phyloP scores from a whole-genome alignment of 2,113 vertebrate species.

The Siphamia tubifer region DNA sequence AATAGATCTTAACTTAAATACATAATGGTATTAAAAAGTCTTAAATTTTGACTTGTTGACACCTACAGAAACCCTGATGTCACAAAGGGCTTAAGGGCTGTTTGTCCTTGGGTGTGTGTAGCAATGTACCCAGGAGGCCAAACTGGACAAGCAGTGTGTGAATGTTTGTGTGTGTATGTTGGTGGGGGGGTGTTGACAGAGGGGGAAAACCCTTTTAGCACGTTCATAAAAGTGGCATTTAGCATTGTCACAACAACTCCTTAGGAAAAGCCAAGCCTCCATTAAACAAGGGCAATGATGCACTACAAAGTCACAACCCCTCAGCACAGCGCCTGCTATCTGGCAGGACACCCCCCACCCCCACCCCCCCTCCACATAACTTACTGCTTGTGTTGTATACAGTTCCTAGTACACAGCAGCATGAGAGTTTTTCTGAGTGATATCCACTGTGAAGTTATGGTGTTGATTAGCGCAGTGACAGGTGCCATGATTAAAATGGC shows the following conservation, averaged over 20 bases:
- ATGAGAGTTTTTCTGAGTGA: slow-evolving; percentile 68
- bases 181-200: slow-evolving; percentile 37
- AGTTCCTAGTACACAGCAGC: slow-evolving; percentile 53
- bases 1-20: no score
- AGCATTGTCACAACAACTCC: slow-evolving; percentile 81
- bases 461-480: slow-evolving; percentile 82
- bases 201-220: slow-evolving; percentile 64
- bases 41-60: no score
- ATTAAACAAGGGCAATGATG: slow-evolving; percentile 74
- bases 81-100: background rate
- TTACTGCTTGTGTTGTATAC: slow-evolving; percentile 51
- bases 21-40: no score
- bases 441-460: slow-evolving; percentile 80
- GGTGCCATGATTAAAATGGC: slow-evolving; percentile 83
- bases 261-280: slow-evolving; percentile 73
- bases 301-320: slow-evolving; percentile 74
- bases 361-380: slow-evolving; percentile 33
- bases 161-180: slow-evolving; percentile 13
- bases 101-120: slow-evolving; percentile 40
- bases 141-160: slow-evolving; percentile 15
- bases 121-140: slow-evolving; percentile 17
- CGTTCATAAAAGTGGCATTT: slow-evolving; percentile 79
- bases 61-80: no score
- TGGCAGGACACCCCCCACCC: slow-evolving; percentile 4
- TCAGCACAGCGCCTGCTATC: slow-evolving; percentile 3